These are phyloP conservation scores for Aleiodes sp. DNA, from an alignment of 1,140 invertebrate species.

Conservation along the genomic window DNA sequence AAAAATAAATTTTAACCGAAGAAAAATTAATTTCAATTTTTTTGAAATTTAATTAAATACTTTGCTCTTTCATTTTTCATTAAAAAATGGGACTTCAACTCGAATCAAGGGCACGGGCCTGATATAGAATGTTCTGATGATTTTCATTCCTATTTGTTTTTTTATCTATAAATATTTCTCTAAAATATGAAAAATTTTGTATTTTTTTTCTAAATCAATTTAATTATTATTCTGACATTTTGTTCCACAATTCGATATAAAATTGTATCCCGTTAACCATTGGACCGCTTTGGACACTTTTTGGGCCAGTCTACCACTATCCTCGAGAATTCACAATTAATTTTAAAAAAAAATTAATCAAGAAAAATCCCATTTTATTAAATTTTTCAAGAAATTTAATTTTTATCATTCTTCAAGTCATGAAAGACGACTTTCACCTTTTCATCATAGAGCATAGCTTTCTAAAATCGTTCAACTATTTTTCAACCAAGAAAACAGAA, in stretches of 20 bases:
- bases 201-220: conserved; percentile 39
- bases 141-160: conserved; percentile 27
- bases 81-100: neutral
- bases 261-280: conserved; percentile 64
- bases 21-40: neutral
- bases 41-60: neutral
- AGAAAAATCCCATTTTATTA: neutral
- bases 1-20: neutral
- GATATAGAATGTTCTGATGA: conserved; percentile 35
- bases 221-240: conserved; percentile 18
- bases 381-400: neutral
- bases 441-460: neutral
- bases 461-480: neutral
- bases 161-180: conserved; percentile 53
- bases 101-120: conserved; percentile 32
- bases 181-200: conserved; percentile 54
- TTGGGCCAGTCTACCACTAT: conserved; percentile 30
- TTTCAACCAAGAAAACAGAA: too few species aligned
- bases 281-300: conserved; percentile 54
- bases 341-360: neutral
- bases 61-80: neutral
- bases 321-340: neutral
- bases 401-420: neutral
- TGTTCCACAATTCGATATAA: conserved; percentile 47
- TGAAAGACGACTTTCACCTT: neutral